These are phyloP conservation scores for Xyrauchen texanus DNA, from an alignment of 2,113 vertebrate genomes.

Conservation along the genomic window DNA sequence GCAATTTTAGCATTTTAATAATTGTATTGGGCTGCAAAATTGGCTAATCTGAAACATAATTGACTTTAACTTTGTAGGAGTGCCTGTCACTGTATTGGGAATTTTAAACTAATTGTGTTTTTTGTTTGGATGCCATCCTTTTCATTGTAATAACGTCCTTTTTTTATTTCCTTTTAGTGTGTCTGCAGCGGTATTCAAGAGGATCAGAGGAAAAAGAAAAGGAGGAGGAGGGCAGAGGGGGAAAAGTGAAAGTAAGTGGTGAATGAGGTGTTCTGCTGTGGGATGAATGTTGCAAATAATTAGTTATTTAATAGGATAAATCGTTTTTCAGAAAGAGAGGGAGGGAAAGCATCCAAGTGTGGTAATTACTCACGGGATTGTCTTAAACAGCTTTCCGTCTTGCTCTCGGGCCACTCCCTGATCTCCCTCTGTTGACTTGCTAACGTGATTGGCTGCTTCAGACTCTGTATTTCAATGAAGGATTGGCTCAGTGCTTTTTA, in stretches of 20 bases:
- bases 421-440: slow-evolving; percentile 16
- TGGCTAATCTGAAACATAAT: background rate
- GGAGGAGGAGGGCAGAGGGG: slow-evolving; percentile 33
- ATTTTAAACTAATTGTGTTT: background rate
- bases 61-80: slow-evolving; percentile 4
- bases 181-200: slow-evolving; percentile 25
- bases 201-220: slow-evolving; percentile 28
- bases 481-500: slow-evolving; percentile 26
- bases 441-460: background rate
- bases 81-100: background rate
- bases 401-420: slow-evolving; percentile 4
- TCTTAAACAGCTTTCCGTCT: slow-evolving; percentile 20
- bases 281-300: background rate
- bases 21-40: background rate
- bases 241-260: slow-evolving; percentile 56
- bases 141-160: slow-evolving; percentile 31
- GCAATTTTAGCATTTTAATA: slow-evolving; percentile 5
- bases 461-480: background rate
- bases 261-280: background rate
- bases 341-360: background rate
- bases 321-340: slow-evolving; percentile 5
- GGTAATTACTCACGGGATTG: slow-evolving; percentile 28
- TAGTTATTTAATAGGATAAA: slow-evolving; percentile 21
- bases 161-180: slow-evolving; percentile 4
- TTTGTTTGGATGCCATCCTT: background rate